Evolutionary conservation across 2,113 vertebrate species (phyloP).

Genomic region (Oostethus manadensis): DNA sequence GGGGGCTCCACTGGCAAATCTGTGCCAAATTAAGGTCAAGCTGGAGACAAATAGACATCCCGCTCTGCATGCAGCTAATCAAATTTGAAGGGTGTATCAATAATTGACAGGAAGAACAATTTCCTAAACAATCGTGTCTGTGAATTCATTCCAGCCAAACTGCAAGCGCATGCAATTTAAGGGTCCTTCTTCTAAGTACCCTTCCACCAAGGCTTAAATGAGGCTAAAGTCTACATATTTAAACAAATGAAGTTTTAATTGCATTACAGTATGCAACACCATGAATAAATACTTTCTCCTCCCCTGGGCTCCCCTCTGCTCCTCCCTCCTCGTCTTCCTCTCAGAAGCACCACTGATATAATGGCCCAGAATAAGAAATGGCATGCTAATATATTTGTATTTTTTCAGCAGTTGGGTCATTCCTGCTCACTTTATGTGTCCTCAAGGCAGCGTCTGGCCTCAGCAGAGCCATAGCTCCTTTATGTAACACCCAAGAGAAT

Average conservation of each 20-base stretch:
- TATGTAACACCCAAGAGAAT: conserved; percentile 69
- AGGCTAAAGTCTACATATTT: conserved; percentile 70
- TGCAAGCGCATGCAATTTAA: conserved; percentile 14
- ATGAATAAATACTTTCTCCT: conserved; percentile 56
- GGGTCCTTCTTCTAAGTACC: conserved; percentile 26
- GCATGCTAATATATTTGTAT: not conserved
- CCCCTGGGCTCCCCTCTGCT: conserved; percentile 48
- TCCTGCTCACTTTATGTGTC: conserved; percentile 60
- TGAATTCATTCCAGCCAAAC: conserved; percentile 10
- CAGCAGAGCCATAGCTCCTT: conserved; percentile 63
- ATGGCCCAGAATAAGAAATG: conserved; percentile 62
- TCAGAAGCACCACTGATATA: conserved; percentile 47
- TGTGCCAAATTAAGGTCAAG: conserved; percentile 46
- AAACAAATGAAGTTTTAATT: conserved; percentile 75
- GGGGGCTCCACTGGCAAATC: conserved; percentile 51
- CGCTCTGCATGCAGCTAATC: conserved; percentile 42
- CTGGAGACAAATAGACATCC: conserved; percentile 39
- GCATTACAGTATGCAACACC: conserved; percentile 60
- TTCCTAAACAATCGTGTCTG: not conserved
- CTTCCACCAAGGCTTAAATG: conserved; percentile 60
- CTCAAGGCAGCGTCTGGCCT: conserved; percentile 35
- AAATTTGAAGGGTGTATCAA: conserved; percentile 19
- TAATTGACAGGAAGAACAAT: conserved; percentile 48
- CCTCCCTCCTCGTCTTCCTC: conserved; percentile 23
- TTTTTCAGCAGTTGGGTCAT: conserved; percentile 62